phyloP scores from a whole-genome alignment of 2,888 invertebrate species.

The Synanthedon tipuliformis region DNA sequence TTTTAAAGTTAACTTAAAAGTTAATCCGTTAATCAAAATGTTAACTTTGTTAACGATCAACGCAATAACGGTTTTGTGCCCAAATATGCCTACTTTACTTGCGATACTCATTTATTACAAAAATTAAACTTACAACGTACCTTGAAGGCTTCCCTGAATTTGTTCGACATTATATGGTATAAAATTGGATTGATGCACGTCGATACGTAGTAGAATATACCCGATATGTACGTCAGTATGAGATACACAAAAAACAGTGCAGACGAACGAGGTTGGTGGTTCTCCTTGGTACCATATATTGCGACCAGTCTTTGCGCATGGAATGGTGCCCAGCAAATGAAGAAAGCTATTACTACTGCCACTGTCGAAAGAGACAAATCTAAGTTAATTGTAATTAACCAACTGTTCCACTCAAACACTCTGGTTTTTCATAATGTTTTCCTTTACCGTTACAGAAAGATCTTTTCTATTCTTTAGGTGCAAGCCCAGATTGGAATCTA shows the following conservation, averaged over 20 bases:
- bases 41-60: background rate
- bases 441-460: too few relatives aligned
- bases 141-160: constrained; percentile 93
- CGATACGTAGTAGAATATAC: constrained; percentile 90
- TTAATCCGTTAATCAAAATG: too few relatives aligned
- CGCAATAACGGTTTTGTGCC: background rate
- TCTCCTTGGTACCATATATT: constrained; percentile 73
- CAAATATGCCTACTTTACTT: background rate
- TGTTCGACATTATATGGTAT: constrained; percentile 95
- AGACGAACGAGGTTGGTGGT: constrained; percentile 45
- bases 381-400: too few relatives aligned
- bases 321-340: constrained; percentile 93
- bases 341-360: constrained; percentile 91
- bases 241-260: constrained; percentile 72
- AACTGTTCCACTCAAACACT: too few relatives aligned
- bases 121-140: constrained; percentile 70
- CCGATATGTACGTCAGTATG: constrained; percentile 83
- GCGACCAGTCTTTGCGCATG: constrained; percentile 90
- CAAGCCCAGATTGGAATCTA: too few relatives aligned
- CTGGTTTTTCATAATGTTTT: too few relatives aligned
- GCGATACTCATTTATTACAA: background rate
- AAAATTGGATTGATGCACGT: constrained; percentile 93
- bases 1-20: too few relatives aligned
- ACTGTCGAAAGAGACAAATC: constrained; percentile 56
- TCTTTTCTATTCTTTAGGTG: too few relatives aligned